Base-by-base conservation (phyloP, 2,113 vertebrate species). In the Caranx ignobilis region DNA sequence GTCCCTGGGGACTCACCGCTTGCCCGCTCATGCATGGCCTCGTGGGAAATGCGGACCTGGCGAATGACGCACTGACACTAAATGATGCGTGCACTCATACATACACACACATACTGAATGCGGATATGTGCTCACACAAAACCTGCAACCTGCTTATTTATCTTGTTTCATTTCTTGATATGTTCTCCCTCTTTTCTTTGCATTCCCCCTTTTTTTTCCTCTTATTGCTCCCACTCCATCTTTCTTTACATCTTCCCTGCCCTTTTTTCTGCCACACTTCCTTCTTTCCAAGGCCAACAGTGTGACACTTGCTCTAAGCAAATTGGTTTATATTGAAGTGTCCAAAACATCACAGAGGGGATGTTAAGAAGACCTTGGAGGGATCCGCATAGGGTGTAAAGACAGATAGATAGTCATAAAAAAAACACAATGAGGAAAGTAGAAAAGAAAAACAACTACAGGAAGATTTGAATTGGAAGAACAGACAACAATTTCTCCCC, bases 11-110 rank as follows among this genome's bases (percentile, higher is more conserved):
- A 90, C 15, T 57, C 32, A 52, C 71, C 62, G 75, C 84, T 89
- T 59, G 79, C 85, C 79, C 47, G 80, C 88, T 89, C 87, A 88
- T 87, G 89, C 88, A 71, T 67, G 85, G 89, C 87, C 91, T 90
- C 86, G 77, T 92, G 91, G 89, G 92, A 93, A 85, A 93, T 79
- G 75, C 54, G 26, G 69, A 84, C 72, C 75, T 45, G 63, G 62
- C 47, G 55, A 87, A 88, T 86, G 84, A 87, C 82, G 68, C 74
- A 57, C 64, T 41, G 34, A 75, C 13, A 13, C 84, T 90, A 86
- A 89, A 77, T 84, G 81, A 89, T 84, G 71, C 66, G 12, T 26
- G 26, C 59, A 11, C 57, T 57, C 79, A 61, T 71, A 77, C 71
- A 60, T 31, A 61, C 35, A 69, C 68, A 69, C 62, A 61, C 35